These are phyloP conservation scores for Saturnia japonica DNA, from an alignment of 2,888 invertebrate genomes.

Conservation along the genomic window DNA sequence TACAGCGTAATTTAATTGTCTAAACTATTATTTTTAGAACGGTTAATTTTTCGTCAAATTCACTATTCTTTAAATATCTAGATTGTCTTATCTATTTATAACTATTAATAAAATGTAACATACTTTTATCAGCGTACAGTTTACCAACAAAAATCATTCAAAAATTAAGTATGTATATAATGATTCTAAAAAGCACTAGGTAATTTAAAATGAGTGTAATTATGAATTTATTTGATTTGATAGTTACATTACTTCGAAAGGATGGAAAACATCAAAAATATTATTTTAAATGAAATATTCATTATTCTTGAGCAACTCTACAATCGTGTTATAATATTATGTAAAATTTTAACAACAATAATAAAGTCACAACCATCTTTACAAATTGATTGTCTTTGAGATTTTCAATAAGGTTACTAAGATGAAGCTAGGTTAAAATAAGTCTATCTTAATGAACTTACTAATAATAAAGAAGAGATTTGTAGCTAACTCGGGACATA, in stretches of 20 bases:
- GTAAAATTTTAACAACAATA: not conserved
- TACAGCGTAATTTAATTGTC: not conserved
- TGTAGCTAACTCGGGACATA: not conserved
- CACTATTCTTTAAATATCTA: not conserved
- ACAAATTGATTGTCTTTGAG: conserved; percentile 18
- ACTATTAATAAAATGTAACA: no score
- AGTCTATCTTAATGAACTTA: not conserved
- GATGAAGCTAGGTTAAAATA: not conserved
- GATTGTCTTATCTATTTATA: no score
- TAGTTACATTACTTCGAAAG: not conserved
- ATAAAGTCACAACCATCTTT: conserved; percentile 22
- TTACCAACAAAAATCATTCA: no score
- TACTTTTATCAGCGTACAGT: no score
- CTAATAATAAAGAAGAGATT: not conserved
- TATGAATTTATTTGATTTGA: not conserved
- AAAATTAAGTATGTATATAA: no score
- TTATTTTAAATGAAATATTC: not conserved
- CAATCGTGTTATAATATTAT: not conserved
- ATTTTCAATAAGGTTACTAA: not conserved
- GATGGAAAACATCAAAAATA: not conserved
- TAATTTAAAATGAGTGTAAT: no score
- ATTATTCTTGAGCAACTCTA: not conserved
- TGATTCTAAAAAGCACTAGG: no score
- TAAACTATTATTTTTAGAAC: not conserved
- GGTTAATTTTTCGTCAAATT: not conserved